Evolutionary conservation across 2,113 vertebrate genomes (phyloP).

Genomic region (Corydoras maculifer): DNA sequence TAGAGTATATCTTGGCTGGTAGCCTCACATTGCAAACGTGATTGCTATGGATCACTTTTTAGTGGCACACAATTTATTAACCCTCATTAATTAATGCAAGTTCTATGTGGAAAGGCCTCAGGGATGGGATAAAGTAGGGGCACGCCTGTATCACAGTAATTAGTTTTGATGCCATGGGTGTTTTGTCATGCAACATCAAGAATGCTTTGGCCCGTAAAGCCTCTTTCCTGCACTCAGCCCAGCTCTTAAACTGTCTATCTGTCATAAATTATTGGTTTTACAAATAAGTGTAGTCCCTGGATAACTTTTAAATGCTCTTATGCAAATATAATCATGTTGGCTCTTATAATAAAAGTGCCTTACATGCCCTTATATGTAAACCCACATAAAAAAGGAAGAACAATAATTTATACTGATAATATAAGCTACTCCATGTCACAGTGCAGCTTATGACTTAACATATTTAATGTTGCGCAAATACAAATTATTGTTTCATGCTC

Average conservation of each 20-base stretch:
- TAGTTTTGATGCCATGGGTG: neutral
- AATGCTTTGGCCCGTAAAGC: slow-evolving; percentile 1
- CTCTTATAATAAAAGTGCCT: neutral
- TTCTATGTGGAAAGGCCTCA: neutral
- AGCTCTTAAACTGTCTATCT: neutral
- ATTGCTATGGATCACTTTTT: neutral
- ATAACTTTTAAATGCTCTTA: neutral
- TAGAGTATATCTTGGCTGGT: too few species aligned
- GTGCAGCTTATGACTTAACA: too few species aligned
- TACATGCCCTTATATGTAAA: neutral
- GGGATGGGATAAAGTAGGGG: neutral
- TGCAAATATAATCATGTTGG: neutral
- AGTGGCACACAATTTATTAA: slow-evolving; percentile 18
- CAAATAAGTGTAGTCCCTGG: neutral
- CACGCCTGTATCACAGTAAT: slow-evolving; percentile 6
- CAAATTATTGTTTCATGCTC: too few species aligned
- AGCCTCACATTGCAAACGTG: neutral
- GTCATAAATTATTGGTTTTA: neutral
- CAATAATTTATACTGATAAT: neutral
- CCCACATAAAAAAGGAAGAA: neutral
- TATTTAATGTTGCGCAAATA: too few species aligned
- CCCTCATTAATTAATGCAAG: slow-evolving; percentile 10
- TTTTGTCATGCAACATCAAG: slow-evolving; percentile 4
- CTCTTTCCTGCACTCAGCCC: neutral
- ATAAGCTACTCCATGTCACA: too few species aligned